A percentile compares a stretch with the other conserved stretches of the same genome.
Conservation (phyloP, 2,113 vertebrate genomes). For the Camarhynchus parvulus region DNA sequence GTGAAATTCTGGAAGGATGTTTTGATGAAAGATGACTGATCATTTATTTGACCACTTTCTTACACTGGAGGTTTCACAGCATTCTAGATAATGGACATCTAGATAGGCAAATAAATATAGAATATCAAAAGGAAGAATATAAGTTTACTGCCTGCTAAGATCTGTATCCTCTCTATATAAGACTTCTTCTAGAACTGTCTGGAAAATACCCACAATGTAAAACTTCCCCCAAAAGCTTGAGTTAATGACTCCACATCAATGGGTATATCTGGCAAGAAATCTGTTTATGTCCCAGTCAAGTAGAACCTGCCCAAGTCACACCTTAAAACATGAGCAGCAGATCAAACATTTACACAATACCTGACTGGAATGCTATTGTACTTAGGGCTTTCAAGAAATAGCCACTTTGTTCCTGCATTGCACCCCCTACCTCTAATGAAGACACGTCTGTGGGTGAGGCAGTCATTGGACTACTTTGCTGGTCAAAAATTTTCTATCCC, state of each 20-base stretch:
- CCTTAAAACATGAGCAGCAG: background rate
- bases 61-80: background rate
- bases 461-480: background rate
- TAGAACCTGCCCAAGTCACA: background rate
- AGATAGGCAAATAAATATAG: background rate
- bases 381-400: background rate
- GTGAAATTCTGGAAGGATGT: background rate
- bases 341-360: conserved; percentile 6
- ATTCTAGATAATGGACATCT: background rate
- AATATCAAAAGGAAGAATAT: background rate
- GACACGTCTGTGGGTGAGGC: background rate
- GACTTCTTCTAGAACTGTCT: background rate
- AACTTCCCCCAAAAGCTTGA: background rate
- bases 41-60: background rate
- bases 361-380: background rate
- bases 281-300: background rate
- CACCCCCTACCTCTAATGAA: background rate
- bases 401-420: background rate
- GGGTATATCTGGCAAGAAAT: background rate
- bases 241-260: background rate
- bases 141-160: background rate
- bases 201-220: background rate
- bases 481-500: background rate
- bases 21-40: background rate
- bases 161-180: background rate